A percentile compares a stretch with the other conserved stretches of the same genome.
Conservation (phyloP, 92 coral and sea anemone genomes). For the Zoanthus sansibaricus region DNA sequence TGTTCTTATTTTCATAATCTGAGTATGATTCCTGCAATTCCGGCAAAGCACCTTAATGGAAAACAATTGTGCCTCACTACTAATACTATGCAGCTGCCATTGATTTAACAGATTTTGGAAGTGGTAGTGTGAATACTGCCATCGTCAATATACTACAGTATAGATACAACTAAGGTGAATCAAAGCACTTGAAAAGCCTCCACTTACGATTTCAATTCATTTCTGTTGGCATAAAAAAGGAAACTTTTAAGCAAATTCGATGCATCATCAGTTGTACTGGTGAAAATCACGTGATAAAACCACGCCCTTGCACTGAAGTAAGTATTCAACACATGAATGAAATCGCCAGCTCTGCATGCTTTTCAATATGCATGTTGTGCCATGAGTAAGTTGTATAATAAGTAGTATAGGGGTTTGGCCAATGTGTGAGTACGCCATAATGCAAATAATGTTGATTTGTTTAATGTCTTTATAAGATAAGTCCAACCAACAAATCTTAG, state of each 20-base stretch:
- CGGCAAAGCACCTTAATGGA: background rate
- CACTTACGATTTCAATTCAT: background rate
- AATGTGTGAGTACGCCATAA: no score
- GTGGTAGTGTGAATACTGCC: background rate
- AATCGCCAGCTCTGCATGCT: no score
- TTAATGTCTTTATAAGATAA: no score
- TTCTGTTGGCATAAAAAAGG: background rate
- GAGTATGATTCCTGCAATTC: background rate
- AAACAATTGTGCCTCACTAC: background rate
- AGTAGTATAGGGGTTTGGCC: no score
- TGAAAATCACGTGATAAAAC: background rate
- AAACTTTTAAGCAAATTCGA: background rate
- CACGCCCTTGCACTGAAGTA: background rate
- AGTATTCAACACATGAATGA: background rate
- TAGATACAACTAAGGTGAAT: no score
- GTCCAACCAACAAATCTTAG: no score
- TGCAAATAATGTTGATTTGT: no score
- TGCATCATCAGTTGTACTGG: background rate
- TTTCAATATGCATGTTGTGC: no score
- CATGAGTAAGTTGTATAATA: no score
- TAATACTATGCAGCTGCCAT: background rate
- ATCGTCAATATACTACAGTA: no score
- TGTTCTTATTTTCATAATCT: background rate
- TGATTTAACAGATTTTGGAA: background rate
- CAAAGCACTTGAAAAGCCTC: background rate